Evolutionary conservation across 2,797 vertebrate genomes (phyloP).

Genomic region (Leptoclinus maculatus): DNA sequence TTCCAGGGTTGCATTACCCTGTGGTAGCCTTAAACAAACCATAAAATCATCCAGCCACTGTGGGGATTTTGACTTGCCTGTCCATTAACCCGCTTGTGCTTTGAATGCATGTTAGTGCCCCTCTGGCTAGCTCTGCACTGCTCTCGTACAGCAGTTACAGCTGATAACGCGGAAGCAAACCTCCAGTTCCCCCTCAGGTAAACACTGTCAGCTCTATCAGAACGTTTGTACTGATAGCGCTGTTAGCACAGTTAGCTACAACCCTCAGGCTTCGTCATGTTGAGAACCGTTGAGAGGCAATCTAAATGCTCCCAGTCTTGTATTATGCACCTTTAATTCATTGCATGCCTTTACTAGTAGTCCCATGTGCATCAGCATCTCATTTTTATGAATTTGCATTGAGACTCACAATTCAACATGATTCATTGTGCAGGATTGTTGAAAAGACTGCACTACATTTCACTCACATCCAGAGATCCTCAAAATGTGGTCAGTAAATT

Average conservation of each 20-base stretch:
- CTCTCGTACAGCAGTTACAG: background rate
- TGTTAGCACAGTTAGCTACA: background rate
- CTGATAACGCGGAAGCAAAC: background rate
- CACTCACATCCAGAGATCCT: too few species aligned
- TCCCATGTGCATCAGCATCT: background rate
- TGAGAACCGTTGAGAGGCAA: background rate
- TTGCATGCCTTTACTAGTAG: too few species aligned
- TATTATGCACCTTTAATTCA: background rate
- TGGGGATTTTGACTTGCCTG: conserved; percentile 31
- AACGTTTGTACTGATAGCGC: background rate
- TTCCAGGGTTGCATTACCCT: conserved; percentile 37
- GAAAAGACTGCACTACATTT: background rate
- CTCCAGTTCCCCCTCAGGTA: background rate
- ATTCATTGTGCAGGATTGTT: too few species aligned
- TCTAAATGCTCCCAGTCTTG: background rate
- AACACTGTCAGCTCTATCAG: background rate
- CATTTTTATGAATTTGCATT: too few species aligned
- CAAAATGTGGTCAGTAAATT: too few species aligned
- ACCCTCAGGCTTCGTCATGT: background rate
- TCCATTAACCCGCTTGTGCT: background rate
- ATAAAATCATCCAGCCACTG: conserved; percentile 39
- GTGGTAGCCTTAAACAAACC: conserved; percentile 36
- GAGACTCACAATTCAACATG: too few species aligned
- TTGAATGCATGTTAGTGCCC: background rate
- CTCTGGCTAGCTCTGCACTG: background rate